Conservation (phyloP, 2,113 vertebrate genomes). For the Tragelaphus imberbis region DNA sequence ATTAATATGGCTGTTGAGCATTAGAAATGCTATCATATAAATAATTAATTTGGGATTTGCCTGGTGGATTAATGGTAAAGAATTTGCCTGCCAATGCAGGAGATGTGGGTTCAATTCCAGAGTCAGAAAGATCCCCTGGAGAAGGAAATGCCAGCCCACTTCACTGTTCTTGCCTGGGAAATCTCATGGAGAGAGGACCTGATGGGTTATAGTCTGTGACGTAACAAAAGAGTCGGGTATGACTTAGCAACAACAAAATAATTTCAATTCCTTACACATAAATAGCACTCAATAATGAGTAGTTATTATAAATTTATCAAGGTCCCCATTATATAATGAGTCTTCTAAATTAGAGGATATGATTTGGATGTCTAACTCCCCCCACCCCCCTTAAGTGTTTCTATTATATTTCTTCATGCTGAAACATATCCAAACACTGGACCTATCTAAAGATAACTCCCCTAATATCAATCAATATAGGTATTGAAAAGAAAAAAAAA, state of each 20-base stretch:
- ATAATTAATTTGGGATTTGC: not conserved
- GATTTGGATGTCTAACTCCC: not conserved
- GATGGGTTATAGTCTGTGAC: not conserved
- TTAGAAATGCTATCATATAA: not conserved
- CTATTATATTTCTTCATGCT: not conserved
- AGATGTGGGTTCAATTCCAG: not conserved
- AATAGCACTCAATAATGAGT: not conserved
- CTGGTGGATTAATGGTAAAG: not conserved
- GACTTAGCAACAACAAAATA: not conserved
- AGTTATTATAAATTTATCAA: not conserved
- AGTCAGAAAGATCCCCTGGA: not conserved
- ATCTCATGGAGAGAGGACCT: not conserved
- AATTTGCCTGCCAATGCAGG: not conserved
- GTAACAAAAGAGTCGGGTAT: not conserved
- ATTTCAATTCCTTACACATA: not conserved
- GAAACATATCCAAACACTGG: not conserved
- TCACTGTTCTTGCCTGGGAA: not conserved
- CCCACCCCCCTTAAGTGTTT: not conserved
- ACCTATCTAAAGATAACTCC: not conserved
- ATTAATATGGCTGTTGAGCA: not conserved
- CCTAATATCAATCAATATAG: not conserved
- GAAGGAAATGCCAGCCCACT: not conserved
- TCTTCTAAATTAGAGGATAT: not conserved
- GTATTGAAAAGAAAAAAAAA: not conserved
- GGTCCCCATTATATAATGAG: not conserved